These are phyloP conservation scores for Thelaira solivaga DNA, from an alignment of 2,888 invertebrate species.

Conservation along the genomic window DNA sequence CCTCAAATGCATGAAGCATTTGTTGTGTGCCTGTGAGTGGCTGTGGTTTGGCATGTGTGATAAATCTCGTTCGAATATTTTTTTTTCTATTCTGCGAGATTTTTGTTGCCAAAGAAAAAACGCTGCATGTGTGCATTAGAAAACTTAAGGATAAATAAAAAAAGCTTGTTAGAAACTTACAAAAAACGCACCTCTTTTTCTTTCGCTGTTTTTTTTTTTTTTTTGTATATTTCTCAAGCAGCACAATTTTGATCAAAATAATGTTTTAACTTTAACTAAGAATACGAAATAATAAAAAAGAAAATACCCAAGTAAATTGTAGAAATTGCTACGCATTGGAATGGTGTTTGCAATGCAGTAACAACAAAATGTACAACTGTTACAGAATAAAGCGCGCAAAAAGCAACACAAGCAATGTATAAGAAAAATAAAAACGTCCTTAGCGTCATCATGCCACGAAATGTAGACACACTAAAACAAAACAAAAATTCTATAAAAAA, in stretches of 20 bases:
- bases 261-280: slow-evolving; percentile 38
- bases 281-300: slow-evolving; percentile 39
- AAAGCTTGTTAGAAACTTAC: slow-evolving; percentile 64
- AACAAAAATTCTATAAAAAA: too few relatives aligned
- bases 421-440: slow-evolving; percentile 46
- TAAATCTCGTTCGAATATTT: slow-evolving; percentile 66
- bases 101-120: slow-evolving; percentile 1
- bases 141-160: slow-evolving; percentile 63
- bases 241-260: slow-evolving; percentile 57
- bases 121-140: slow-evolving; percentile 50
- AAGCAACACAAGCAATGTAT: background rate
- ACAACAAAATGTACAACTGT: slow-evolving; percentile 61
- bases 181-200: slow-evolving; percentile 50
- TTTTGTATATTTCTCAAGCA: background rate
- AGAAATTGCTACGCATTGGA: slow-evolving; percentile 66
- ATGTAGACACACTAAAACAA: slow-evolving; percentile 41
- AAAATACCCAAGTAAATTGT: slow-evolving; percentile 61
- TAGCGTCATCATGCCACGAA: slow-evolving; percentile 51
- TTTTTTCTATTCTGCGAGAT: slow-evolving; percentile 39
- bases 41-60: slow-evolving; percentile 65
- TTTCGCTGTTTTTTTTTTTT: slow-evolving; percentile 4
- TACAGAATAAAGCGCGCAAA: slow-evolving; percentile 31
- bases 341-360: slow-evolving; percentile 67
- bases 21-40: slow-evolving; percentile 57
- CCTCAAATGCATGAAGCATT: slow-evolving; percentile 8